Base-by-base conservation (phyloP, 2,888 invertebrate genomes). In the Diloba caeruleocephala region DNA sequence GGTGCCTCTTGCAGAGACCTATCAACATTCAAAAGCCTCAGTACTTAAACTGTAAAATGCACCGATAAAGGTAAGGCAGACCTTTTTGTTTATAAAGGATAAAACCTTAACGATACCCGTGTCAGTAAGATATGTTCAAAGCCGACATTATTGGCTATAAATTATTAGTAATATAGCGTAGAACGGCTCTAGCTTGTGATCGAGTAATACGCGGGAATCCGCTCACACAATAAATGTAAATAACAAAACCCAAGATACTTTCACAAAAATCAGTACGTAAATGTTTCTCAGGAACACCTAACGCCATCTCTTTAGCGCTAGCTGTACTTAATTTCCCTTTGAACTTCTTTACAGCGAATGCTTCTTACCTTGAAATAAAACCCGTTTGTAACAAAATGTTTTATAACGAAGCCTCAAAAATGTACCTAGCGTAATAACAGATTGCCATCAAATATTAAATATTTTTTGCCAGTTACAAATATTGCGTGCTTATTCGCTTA, bases 141-240 rank as follows among this genome's bases (percentile, higher is more conserved):
- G 19, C 13, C 28, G 37, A 46, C 46, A 7, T 65, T 70, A 66
- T 70, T 66, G 44, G 44, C 37, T 59, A 59, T 65, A n/a, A n/a
- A n/a, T 65, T 66, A 54, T 54, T 65, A 45, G 42, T 48, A 54
- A 36, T 39, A 37, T 26, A 6, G 42, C 10, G 10, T 33, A 23
- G 19, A 10, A 9, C 65, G 50, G 43, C 29, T 44, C 21, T 23
- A 53, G 17, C 50, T 25, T 8, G 38, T 29, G 36, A 23, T 23
- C 31, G 29, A 21, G 32, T 54, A 60, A 48, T 51, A 29, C 60
- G 38, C 39, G 21, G 31, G 25, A 41, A 54, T 34, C 50, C 65
- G 36, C 39, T 36, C 60, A 39, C 61, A 49, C 37, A 60, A 46
- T 65, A 33, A 57, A 69, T 48, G 51, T 53, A 50, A 52, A 39